Base-by-base conservation (phyloP, 2,888 invertebrate genomes). In the Chirona hameri region DNA sequence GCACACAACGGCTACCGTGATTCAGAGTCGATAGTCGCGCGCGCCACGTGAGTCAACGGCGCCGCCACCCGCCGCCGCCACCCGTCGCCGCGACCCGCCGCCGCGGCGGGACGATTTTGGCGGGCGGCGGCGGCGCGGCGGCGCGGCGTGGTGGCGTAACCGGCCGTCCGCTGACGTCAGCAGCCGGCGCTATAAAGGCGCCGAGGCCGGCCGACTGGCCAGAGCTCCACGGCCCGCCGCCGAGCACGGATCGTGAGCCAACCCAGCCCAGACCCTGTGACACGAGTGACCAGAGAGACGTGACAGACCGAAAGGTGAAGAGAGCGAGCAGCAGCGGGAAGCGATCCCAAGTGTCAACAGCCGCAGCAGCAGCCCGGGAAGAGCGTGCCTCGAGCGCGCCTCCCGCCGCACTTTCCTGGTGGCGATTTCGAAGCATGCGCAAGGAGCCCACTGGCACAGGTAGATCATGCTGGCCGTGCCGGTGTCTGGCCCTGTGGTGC, bases 81-180 rank as follows among this genome's bases (percentile, higher is more conserved):
- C 65, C 5, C 27, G 4, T 27, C 27, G 9, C 65, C 18, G 65
- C 14, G 48, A 10, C 31, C 27, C 57, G 57, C 57, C 60, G 60
- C 21, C 60, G 72, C 39, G 72, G 39, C 76, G 27, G 18, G 39
- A 15, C 76, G 76, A 76, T 15, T 76, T 76, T 39, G 48, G 48
- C 76, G 76, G 39, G 18, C 29, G 76, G 21, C 76, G 39, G 10
- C 21, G 1, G 18, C 21, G 15, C 39, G n/a, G n/a, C n/a, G n/a
- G n/a, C n/a, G n/a, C n/a, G 39, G 4, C 76, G n/a, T n/a, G n/a
- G 76, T 76, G 76, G 76, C 39, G 76, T 76, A 76, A 76, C 76
- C 76, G 76, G 76, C 76, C 65, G 65, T 21, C 76, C 31, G 31
- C 21, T 76, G 76, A 76, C 76, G 76, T 76, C 76, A 76, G n/a